A percentile compares a stretch with the other conserved stretches of the same genome.
Conservation (phyloP, 2,797 vertebrate species). For the Pseudopleuronectes americanus region DNA sequence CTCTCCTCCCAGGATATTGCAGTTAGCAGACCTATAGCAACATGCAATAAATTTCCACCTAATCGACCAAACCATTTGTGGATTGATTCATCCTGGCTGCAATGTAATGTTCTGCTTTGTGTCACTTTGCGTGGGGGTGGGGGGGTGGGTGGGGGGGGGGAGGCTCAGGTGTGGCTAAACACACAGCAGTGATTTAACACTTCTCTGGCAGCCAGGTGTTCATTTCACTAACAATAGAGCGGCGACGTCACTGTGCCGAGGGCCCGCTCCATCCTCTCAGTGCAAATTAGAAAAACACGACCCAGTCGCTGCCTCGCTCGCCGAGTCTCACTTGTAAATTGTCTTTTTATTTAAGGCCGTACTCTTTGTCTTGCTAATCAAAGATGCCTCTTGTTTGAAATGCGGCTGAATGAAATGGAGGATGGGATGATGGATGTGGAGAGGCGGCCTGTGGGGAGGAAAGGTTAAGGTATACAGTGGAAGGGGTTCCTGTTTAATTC, state of each 20-base stretch:
- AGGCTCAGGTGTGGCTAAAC: conserved; percentile 70
- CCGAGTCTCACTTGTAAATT: conserved; percentile 84
- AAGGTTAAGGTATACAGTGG: conserved; percentile 61
- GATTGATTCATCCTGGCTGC: conserved; percentile 41
- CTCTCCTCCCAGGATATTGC: background rate
- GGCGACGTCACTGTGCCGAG: conserved; percentile 73
- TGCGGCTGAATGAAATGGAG: conserved; percentile 67
- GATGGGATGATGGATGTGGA: conserved; percentile 66
- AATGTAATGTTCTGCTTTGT: conserved; percentile 68
- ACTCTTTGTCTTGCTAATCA: conserved; percentile 82
- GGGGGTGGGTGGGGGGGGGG: background rate
- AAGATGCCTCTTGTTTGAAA: conserved; percentile 83
- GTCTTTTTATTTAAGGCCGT: conserved; percentile 87
- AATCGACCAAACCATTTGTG: background rate
- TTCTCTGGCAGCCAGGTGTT: conserved; percentile 84
- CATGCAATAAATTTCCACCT: conserved; percentile 11
- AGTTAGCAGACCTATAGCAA: conserved; percentile 8
- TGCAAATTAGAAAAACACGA: conserved; percentile 72
- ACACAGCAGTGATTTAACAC: conserved; percentile 77
- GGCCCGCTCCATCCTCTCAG: conserved; percentile 76
- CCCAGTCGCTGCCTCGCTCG: conserved; percentile 63
- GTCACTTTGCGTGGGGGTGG: conserved; percentile 40
- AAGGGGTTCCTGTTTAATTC: conserved; percentile 69
- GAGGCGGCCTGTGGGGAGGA: conserved; percentile 52
- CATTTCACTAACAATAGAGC: conserved; percentile 87